These are phyloP conservation scores for Lycaon pictus DNA, from an alignment of 2,113 vertebrate genomes.

Conservation along the genomic window DNA sequence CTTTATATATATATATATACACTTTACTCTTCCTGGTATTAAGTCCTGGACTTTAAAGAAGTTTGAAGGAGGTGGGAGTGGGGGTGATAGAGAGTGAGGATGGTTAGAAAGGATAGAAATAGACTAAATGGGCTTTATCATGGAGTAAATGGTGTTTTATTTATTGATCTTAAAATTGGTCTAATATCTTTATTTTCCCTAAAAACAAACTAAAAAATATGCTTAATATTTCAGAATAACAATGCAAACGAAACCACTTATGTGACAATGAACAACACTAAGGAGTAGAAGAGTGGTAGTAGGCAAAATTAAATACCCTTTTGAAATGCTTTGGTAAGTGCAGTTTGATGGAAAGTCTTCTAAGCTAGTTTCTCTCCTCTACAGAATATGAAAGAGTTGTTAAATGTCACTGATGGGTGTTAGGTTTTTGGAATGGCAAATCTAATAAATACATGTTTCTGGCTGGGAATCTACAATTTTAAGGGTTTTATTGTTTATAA, in stretches of 20 bases:
- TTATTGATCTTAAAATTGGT: conserved; percentile 11
- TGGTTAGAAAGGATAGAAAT: neutral
- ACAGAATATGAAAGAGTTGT: neutral
- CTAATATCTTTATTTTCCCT: conserved; percentile 58
- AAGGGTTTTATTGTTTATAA: neutral
- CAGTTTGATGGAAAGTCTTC: neutral
- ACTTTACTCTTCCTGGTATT: neutral
- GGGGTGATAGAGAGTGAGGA: neutral
- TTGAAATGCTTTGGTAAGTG: conserved; percentile 14
- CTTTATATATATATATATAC: neutral
- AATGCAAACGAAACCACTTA: conserved; percentile 23
- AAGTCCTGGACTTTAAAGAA: neutral
- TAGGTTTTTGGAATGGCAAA: conserved; percentile 56
- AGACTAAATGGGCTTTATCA: conserved; percentile 19
- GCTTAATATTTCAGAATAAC: conserved; percentile 21
- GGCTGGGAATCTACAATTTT: conserved; percentile 26
- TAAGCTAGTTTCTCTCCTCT: neutral
- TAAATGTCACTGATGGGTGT: neutral
- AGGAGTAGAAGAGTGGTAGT: neutral
- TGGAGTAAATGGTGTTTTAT: conserved; percentile 22
- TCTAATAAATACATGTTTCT: conserved; percentile 56
- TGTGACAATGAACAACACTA: neutral
- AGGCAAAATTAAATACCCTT: conserved; percentile 54
- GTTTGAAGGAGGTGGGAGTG: neutral
- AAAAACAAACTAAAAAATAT: conserved; percentile 41